Percentiles rank a stretch among this genome's conserved stretches.
Evolutionary conservation across 2,888 invertebrate genomes (phyloP).

Genomic region (Halictus ligatus): DNA sequence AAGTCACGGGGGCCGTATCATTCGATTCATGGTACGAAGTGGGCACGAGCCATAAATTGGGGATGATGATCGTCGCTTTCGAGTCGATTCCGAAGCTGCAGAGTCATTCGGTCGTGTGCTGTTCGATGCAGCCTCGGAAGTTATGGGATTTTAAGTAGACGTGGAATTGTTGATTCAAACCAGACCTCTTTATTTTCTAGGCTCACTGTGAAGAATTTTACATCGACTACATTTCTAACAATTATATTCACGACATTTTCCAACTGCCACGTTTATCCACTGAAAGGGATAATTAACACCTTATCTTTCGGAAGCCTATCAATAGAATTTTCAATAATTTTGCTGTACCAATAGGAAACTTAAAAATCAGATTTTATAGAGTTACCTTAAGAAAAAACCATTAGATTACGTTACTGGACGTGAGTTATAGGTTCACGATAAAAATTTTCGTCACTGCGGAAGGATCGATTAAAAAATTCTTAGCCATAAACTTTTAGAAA

Average conservation of each 20-base stretch:
- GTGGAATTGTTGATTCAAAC: not conserved
- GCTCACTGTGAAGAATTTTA: not conserved
- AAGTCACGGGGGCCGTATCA: conserved; percentile 22
- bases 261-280: not conserved
- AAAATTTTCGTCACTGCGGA: too few relatives aligned
- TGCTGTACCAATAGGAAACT: too few relatives aligned
- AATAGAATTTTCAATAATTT: too few relatives aligned
- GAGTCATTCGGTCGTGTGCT: not conserved
- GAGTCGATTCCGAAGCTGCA: not conserved
- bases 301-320: not conserved
- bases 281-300: not conserved
- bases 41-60: conserved; percentile 9
- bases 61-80: not conserved
- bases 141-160: not conserved
- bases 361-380: too few relatives aligned
- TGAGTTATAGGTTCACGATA: too few relatives aligned
- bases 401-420: too few relatives aligned
- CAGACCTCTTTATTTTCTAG: not conserved
- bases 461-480: too few relatives aligned
- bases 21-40: not conserved
- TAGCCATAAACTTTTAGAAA: too few relatives aligned
- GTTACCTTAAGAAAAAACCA: too few relatives aligned
- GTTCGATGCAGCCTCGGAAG: not conserved
- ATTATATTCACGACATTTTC: not conserved
- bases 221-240: not conserved